A percentile compares a stretch with the other conserved stretches of the same genome.
These are phyloP conservation scores for Melitaea athalia DNA, from an alignment of 2,888 invertebrate genomes.

Conservation along the genomic window DNA sequence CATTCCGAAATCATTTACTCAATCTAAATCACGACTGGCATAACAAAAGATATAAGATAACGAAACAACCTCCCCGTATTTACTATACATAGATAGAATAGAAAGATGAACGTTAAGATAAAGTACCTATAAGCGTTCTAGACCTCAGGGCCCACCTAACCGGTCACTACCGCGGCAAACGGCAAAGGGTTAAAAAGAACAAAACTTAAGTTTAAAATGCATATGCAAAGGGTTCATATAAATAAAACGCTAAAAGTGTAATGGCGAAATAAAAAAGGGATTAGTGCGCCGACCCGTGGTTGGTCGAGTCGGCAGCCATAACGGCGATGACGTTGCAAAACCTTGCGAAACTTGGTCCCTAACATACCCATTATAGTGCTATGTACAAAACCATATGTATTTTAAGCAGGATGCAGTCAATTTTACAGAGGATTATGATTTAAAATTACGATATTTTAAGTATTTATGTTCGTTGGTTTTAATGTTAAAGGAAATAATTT, in stretches of 20 bases:
- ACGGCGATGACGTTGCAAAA: constrained; percentile 63
- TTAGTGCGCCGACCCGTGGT: constrained; percentile 61
- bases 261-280: constrained; percentile 65
- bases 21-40: constrained; percentile 25
- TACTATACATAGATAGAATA: constrained; percentile 21
- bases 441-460: background rate
- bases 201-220: constrained; percentile 32
- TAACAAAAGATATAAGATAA: constrained; percentile 25
- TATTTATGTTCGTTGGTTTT: background rate
- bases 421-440: background rate
- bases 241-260: constrained; percentile 58
- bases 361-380: constrained; percentile 18
- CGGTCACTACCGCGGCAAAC: constrained; percentile 28
- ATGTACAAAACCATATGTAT: constrained; percentile 9
- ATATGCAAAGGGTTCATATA: constrained; percentile 66
- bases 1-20: constrained; percentile 10
- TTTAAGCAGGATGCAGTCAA: background rate
- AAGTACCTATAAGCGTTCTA: constrained; percentile 25
- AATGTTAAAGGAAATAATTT: no score
- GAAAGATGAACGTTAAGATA: constrained; percentile 25
- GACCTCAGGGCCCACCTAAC: constrained; percentile 21
- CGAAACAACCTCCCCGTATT: constrained; percentile 15
- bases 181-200: constrained; percentile 19
- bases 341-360: constrained; percentile 31
- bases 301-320: constrained; percentile 61